Base-by-base conservation (phyloP, 1,140 invertebrate genomes). In the Drosophila repletoides region DNA sequence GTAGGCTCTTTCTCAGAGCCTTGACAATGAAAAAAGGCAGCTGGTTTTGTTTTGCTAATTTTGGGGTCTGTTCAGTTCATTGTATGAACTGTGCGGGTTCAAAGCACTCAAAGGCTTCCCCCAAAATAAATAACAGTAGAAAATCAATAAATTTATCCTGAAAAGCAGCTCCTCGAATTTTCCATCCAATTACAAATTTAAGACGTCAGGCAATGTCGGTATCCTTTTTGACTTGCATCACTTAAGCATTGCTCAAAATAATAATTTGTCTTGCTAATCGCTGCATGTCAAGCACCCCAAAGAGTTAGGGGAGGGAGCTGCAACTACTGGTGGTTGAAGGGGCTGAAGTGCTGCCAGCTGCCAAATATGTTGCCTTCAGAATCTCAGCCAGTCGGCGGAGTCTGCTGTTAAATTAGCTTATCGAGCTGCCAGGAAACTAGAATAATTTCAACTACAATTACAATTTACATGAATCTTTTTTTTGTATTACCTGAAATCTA, bases 251-350 rank as follows among this genome's bases (percentile, higher is more conserved):
- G 68, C 77, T 76, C 68, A 81, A 83, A 81, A 81, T 72, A 81
- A 83, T 83, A 72, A 81, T 81, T 81, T 81, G 76, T 81, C 76
- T 81, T 83, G 58, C 72, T 72, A 83, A 83, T 83, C 72, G 77
- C 72, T 56, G 68, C 63, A 58, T 58, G 67, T 72, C 76, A 66
- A 65, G 49, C 33, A 21, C 29, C 24, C 52, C 14, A 36, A 53
- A 36, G 22, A 17, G 26, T 5, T 41, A 29, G 15, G 34, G 21
- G 3, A 9, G 15, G 14, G 17, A 24, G 7, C 9, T 2, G 17
- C 14, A 14, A 33, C 31, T 14, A 14, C 12, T 6, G 6, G 3
- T 12, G 55, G 21, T 2, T 2, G 4, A 1, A 7, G 22, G 15
- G 29, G 3, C 5, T 55, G 40, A 41, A 46, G 12, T 24, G 38